phyloP scores from a whole-genome alignment of 2,888 invertebrate species.

The Coleophora deauratella region DNA sequence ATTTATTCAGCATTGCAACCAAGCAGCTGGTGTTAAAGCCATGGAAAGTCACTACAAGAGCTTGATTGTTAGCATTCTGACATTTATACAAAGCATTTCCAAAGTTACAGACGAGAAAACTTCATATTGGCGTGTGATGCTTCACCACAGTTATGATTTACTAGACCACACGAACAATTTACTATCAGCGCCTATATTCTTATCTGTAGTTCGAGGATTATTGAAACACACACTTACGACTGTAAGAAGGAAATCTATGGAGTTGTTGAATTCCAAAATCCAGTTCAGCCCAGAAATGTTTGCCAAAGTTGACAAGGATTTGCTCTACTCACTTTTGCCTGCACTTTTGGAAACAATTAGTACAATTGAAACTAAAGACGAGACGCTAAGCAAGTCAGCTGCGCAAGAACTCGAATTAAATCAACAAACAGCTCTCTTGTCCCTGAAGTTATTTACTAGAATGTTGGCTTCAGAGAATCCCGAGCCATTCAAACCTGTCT shows the following conservation, averaged over 20 bases:
- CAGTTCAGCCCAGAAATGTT: slow-evolving; percentile 79
- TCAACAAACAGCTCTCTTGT: slow-evolving; percentile 87
- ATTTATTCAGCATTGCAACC: slow-evolving; percentile 79
- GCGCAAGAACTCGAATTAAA: slow-evolving; percentile 78
- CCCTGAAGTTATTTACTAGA: slow-evolving; percentile 87
- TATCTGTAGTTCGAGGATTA: slow-evolving; percentile 84
- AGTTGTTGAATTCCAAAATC: slow-evolving; percentile 87
- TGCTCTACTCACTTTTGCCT: slow-evolving; percentile 75
- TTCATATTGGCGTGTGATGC: slow-evolving; percentile 87
- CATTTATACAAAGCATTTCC: slow-evolving; percentile 78
- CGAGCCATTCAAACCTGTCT: slow-evolving; percentile 79
- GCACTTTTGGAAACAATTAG: slow-evolving; percentile 76
- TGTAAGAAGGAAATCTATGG: slow-evolving; percentile 87
- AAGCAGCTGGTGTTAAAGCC: slow-evolving; percentile 52
- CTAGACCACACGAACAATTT: slow-evolving; percentile 87
- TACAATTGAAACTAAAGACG: slow-evolving; percentile 56
- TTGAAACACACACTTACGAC: slow-evolving; percentile 79
- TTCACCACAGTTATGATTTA: slow-evolving; percentile 85
- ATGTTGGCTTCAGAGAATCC: slow-evolving; percentile 79
- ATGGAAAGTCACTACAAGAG: slow-evolving; percentile 79
- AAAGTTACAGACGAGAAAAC: slow-evolving; percentile 76
- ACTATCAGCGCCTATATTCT: slow-evolving; percentile 85
- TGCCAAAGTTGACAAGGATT: slow-evolving; percentile 56
- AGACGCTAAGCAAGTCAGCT: slow-evolving; percentile 33
- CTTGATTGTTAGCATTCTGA: slow-evolving; percentile 79